Conservation (phyloP, 2,113 vertebrate species). For the Echinops telfairi region DNA sequence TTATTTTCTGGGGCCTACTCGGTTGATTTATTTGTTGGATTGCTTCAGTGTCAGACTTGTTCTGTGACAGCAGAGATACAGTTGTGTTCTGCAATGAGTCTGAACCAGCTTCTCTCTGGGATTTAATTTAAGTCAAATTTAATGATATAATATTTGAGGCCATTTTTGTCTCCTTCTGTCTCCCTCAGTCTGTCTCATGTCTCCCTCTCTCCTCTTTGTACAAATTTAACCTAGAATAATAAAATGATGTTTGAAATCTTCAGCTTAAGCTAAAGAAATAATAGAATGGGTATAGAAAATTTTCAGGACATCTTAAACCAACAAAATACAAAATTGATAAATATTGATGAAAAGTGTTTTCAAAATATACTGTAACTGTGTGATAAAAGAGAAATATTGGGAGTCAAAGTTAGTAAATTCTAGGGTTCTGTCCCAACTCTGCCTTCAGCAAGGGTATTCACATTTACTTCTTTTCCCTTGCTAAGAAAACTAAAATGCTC, state of each 20-base stretch:
- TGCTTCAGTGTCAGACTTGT: background rate
- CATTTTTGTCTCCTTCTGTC: background rate
- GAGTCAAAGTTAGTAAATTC: slow-evolving; percentile 30
- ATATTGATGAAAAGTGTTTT: background rate
- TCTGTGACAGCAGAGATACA: background rate
- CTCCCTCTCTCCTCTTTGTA: slow-evolving; percentile 9
- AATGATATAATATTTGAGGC: slow-evolving; percentile 6
- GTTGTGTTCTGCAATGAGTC: slow-evolving; percentile 35
- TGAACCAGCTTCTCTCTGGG: slow-evolving; percentile 42
- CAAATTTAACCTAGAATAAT: slow-evolving; percentile 46
- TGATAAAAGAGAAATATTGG: slow-evolving; percentile 37
- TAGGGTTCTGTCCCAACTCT: background rate
- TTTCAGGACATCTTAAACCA: slow-evolving; percentile 43
- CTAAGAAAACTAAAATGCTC: slow-evolving; percentile 40
- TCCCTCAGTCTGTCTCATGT: background rate
- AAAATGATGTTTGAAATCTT: slow-evolving; percentile 1
- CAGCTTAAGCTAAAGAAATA: slow-evolving; percentile 43
- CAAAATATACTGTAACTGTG: background rate
- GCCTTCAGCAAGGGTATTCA: slow-evolving; percentile 40
- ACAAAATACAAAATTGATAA: slow-evolving; percentile 26
- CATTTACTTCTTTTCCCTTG: background rate
- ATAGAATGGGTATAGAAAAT: background rate
- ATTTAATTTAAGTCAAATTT: slow-evolving; percentile 24
- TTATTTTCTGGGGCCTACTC: slow-evolving; percentile 15
- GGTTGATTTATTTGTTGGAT: background rate